Conservation (phyloP, 2,797 vertebrate species). For the Peromyscus attwateri region DNA sequence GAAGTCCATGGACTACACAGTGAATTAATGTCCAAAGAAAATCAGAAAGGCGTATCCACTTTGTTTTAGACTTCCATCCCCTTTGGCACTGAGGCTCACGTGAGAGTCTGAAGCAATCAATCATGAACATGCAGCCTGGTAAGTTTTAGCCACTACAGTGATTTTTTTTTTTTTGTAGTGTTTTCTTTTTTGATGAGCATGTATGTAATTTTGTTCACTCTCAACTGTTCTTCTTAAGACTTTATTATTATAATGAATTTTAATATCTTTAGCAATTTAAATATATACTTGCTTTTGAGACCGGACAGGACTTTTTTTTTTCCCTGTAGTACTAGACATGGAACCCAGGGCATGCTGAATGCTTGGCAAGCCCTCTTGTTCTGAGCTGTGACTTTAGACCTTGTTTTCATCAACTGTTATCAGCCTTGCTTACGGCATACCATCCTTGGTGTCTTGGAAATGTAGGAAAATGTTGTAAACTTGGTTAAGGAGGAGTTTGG, state of each 20-base stretch:
- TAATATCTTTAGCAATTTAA: slow-evolving; percentile 93
- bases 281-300: slow-evolving; percentile 90
- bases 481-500: neutral
- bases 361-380: neutral
- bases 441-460: slow-evolving; percentile 88
- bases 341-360: too few species aligned
- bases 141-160: slow-evolving; percentile 6
- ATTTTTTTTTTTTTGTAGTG: slow-evolving; percentile 41
- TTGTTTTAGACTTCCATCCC: slow-evolving; percentile 76
- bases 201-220: slow-evolving; percentile 91
- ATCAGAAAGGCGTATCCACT: slow-evolving; percentile 74
- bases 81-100: neutral
- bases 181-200: slow-evolving; percentile 58
- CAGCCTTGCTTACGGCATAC: slow-evolving; percentile 87
- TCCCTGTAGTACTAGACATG: slow-evolving; percentile 77
- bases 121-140: neutral
- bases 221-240: slow-evolving; percentile 88
- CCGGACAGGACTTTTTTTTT: slow-evolving; percentile 78
- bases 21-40: neutral
- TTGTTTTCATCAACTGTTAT: slow-evolving; percentile 87
- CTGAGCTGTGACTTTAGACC: neutral
- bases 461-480: slow-evolving; percentile 92
- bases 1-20: slow-evolving; percentile 34
- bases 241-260: slow-evolving; percentile 89
- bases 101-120: neutral